A percentile compares a stretch with the other conserved stretches of the same genome.
Conservation (phyloP, 2,888 invertebrate species). For the Hypselothyrea guttata region DNA sequence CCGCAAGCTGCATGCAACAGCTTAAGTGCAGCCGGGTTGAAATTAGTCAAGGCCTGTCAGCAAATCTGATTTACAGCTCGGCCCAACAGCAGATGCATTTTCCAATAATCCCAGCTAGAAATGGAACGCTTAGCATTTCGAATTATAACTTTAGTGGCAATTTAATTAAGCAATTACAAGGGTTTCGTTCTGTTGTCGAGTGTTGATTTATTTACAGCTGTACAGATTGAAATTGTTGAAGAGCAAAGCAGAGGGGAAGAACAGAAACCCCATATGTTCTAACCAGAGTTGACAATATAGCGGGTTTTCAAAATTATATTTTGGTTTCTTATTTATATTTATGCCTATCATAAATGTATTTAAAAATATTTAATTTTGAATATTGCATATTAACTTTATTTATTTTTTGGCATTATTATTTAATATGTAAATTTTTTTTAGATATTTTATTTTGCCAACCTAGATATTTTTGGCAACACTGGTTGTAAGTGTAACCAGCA, state of each 20-base stretch:
- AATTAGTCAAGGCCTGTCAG: constrained; percentile 79
- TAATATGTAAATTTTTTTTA: too few relatives aligned
- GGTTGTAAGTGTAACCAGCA: too few relatives aligned
- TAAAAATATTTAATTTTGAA: too few relatives aligned
- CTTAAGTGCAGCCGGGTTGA: constrained; percentile 69
- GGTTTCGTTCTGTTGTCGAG: constrained; percentile 22
- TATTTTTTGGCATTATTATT: not conserved
- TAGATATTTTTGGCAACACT: too few relatives aligned
- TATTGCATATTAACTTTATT: not conserved
- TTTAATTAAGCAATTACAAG: constrained; percentile 77
- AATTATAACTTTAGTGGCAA: constrained; percentile 73
- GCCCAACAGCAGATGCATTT: constrained; percentile 61
- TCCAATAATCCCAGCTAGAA: constrained; percentile 13
- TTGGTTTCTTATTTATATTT: too few relatives aligned
- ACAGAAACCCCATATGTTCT: too few relatives aligned
- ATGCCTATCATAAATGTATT: too few relatives aligned
- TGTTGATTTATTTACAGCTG: constrained; percentile 64
- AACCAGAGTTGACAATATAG: too few relatives aligned
- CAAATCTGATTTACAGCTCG: constrained; percentile 78
- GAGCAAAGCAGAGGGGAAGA: constrained; percentile 1
- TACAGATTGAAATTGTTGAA: constrained; percentile 1
- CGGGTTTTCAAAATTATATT: too few relatives aligned
- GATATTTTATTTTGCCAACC: too few relatives aligned
- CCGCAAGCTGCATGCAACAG: constrained; percentile 61
- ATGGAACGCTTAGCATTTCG: constrained; percentile 27